Base-by-base conservation (phyloP, 2,113 vertebrate species). In the Synodontis membranacea region DNA sequence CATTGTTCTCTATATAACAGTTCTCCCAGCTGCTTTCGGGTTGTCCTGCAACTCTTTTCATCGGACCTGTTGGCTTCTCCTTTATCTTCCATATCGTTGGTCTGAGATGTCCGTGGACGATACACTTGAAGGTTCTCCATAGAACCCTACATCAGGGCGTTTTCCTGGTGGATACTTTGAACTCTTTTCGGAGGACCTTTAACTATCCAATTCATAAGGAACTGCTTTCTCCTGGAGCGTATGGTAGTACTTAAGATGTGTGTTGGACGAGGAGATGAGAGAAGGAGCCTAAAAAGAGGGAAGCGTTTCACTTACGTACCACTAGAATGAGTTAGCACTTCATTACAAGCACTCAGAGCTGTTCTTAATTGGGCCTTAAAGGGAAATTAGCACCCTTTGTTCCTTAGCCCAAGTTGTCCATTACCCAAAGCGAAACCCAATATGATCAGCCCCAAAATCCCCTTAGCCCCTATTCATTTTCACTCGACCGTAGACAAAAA, bases 341-440 rank as follows among this genome's bases (percentile, higher is more conserved):
- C 54, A 64, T 78, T 58, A 46, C 39, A 10, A 60, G 62, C 5
- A 46, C 74, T 66, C 44, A 14, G 42, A 79, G 21, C 44, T 85
- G 56, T 34, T 52, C 42, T 64, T 66, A 79, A 78, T 62, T 78
- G n/a, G 70, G n/a, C 28, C 31, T 83, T 70, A 21, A 84, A 60
- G 28, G 39, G 25, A 80, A 58, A 58, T 58, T 42, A 80, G 12
- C 78, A 42, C 8, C 15, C 21, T 74, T 54, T 54, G 74, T 79
- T 64, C 21, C 34, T 80, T 31, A 80, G 60, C 58, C 39, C 42
- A 66, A 62, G 74, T 28, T 64, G 44, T 60, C 72, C 42, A 37
- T 62, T 79, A 54, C 23, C 84, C 14, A 62, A 37, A 4, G 5
- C 7, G 25, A 85, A 80, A 46, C 10, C 28, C 17, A 37, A 80